These are phyloP conservation scores for Fragum fragum DNA, from an alignment of 2,888 invertebrate species.

Conservation along the genomic window DNA sequence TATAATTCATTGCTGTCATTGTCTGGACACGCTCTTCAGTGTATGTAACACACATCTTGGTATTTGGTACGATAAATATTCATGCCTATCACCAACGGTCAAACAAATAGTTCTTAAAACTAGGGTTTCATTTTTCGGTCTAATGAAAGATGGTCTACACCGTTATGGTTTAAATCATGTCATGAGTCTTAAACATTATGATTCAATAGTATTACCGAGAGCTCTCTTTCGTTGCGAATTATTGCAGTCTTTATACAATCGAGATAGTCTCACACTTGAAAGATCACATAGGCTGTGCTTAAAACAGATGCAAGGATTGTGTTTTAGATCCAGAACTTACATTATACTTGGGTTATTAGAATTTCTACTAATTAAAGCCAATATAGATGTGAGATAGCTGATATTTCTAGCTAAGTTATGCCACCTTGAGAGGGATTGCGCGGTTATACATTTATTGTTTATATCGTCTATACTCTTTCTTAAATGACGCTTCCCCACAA, in stretches of 20 bases:
- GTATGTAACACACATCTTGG: neutral
- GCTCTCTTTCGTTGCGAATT: conserved; percentile 7
- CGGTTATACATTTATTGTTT: neutral
- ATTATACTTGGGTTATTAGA: neutral
- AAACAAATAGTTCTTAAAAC: neutral
- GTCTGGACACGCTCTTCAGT: neutral
- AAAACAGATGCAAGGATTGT: conserved; percentile 1
- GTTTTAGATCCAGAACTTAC: neutral
- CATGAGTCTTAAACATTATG: neutral
- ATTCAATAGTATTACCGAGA: neutral
- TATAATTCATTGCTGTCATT: neutral
- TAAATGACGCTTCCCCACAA: too few relatives aligned
- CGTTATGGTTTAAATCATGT: conserved; percentile 6
- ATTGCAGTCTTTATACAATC: neutral
- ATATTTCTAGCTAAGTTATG: neutral
- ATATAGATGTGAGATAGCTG: conserved; percentile 9
- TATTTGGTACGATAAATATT: neutral
- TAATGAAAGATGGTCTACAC: conserved; percentile 8
- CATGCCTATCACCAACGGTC: neutral
- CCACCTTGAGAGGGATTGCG: neutral
- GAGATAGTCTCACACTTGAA: conserved; percentile 3
- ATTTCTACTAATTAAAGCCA: conserved; percentile 9
- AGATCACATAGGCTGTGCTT: conserved; percentile 2
- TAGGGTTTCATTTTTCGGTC: neutral
- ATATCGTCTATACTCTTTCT: too few relatives aligned